Evolutionary conservation across 2,888 invertebrate genomes (phyloP).

Genomic region (Frankliniella fusca): DNA sequence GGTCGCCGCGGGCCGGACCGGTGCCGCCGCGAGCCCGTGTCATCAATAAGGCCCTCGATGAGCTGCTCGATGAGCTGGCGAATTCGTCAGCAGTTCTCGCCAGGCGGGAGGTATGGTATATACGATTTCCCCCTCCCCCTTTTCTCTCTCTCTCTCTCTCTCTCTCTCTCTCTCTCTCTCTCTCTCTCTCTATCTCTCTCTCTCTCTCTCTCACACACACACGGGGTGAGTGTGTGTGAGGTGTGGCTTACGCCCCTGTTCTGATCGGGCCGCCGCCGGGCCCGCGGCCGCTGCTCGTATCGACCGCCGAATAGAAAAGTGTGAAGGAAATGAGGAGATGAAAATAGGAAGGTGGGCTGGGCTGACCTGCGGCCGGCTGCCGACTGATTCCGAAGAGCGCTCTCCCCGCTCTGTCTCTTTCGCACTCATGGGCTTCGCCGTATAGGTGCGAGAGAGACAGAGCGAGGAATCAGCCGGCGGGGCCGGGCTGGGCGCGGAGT

Average conservation of each 20-base stretch:
- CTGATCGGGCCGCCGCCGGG: not conserved
- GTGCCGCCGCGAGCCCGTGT: too few species aligned
- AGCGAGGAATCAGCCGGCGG: not conserved
- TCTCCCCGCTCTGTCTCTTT: too few species aligned
- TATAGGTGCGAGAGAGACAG: too few species aligned
- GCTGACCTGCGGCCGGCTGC: too few species aligned
- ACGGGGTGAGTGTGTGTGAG: not conserved
- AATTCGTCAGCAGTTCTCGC: too few species aligned
- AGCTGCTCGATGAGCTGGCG: too few species aligned
- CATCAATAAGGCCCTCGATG: too few species aligned
- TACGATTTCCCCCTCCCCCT: not conserved
- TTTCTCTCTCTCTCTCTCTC: constrained; percentile 18
- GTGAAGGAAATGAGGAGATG: constrained; percentile 3
- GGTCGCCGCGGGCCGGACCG: too few species aligned
- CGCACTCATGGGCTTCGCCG: too few species aligned
- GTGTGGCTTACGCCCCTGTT: not conserved
- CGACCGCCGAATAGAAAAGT: not conserved
- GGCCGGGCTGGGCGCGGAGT: not conserved
- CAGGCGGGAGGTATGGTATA: too few species aligned
- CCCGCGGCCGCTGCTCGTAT: too few species aligned
- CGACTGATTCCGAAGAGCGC: too few species aligned
- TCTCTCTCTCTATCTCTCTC: not conserved
- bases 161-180: not conserved
- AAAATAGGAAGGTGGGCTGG: not conserved
- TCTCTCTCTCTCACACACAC: not conserved